Base-by-base conservation (phyloP, 2,113 vertebrate species). In the Hemicordylus capensis region DNA sequence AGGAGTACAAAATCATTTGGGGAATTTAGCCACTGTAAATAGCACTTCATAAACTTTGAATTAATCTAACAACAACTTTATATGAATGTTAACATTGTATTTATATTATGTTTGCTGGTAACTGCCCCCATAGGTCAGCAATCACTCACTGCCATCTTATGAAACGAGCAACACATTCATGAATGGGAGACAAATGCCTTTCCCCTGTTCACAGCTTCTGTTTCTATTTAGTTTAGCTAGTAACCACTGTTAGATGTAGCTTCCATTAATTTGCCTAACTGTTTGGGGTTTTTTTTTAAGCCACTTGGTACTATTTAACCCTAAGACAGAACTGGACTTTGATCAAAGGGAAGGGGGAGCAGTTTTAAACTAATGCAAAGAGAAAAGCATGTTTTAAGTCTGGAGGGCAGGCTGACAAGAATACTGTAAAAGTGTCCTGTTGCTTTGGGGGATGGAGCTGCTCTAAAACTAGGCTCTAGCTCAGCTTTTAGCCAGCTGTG, bases 1-100 rank as follows among this genome's bases (percentile, higher is more conserved):
- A n/a, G n/a, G n/a, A n/a, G n/a, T n/a, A n/a, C n/a, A n/a, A n/a
- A n/a, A 6, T 63, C 31, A 75, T 51, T 56, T 81, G 42, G n/a
- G n/a, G 70, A 89, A 89, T 77, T 61, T 76, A n/a, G n/a, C 1
- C 14, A 89, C 79, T 92, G 77, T 78, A 85, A 89, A 83, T 39
- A 28, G 86, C 58, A 77, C 9, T 56, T 26, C 6, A 26, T 48
- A 42, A 87, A 74, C 8, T 44, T 75, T 84, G 48, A 77, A 77
- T 34, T 84, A 73, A 39, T 24, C 8, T 22, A 3, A n/a, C 70
- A 56, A 37, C 64, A 89, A 26, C 58, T 63, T 81, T 81, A 44
- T 63, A 61, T 66, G 87, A 88, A 87, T 12, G 67, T 79, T 24
- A 64, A 64, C 2, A 66, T 15, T 31, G 31, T 66, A 34, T 17